Evolutionary conservation across 2,113 vertebrate genomes (phyloP), one percentile per base, ranked within the genome.

Genomic region (Lycocorax pyrrhopterus): DNA sequence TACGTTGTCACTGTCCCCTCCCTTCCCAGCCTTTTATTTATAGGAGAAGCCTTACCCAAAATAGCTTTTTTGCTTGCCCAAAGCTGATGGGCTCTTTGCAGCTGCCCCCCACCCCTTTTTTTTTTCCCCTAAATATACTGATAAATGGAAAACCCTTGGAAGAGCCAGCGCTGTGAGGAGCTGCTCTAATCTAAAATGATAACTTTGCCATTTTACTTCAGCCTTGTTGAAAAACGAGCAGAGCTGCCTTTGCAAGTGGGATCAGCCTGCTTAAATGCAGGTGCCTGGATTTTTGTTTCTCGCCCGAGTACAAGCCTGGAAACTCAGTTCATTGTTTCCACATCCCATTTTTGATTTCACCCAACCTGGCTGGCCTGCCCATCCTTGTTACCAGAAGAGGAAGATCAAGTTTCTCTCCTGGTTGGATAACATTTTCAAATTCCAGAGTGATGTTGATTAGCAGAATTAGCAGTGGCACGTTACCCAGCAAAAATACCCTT

Each of bases 331-430:
- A 12, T 80, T 18, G 0, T 67, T 92, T 95, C 58, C 53, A 59
- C 0, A 0, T 92, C 88, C 80, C 80, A 23, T 43, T 96, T 93
- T 78, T 2, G 2, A 66, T 94, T 94, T 94, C 27, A 4, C 62
- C 64, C 72, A 51, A 66, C 58, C 81, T 83, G 74, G 26, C 77
- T 77, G 78, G 33, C 51, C 71, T 95, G 72, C 93, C 47, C 35
- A 16, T 67, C 93, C 92, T 93, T 0, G 44, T 93, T 92, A 92
- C 78, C 84, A 84, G 83, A 87, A 96, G 93, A 96, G 73, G 94
- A 95, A 96, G 95, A 95, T 95, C 88, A 84, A 96, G 94, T 96
- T 97, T 95, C 93, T 94, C 73, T 93, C 93, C 89, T 90, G 77
- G 85, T 68, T 92, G 85, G 90, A 84, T 93, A 93, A 92, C 66